Percentiles rank a stretch among this genome's conserved stretches.
These are phyloP conservation scores for Thereva nobilitata DNA, from an alignment of 2,888 invertebrate genomes.

Conservation along the genomic window DNA sequence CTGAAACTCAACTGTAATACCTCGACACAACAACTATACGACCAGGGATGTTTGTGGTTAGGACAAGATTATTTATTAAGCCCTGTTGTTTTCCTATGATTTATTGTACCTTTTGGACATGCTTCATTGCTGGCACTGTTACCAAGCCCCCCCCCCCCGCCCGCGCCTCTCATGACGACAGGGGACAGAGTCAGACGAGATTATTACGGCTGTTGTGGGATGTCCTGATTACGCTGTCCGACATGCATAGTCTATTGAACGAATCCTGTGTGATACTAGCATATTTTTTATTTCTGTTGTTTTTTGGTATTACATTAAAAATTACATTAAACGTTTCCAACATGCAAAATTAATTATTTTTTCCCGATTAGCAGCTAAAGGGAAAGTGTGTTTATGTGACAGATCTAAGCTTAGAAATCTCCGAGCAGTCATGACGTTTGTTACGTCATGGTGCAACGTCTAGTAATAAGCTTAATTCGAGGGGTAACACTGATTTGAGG, in stretches of 20 bases:
- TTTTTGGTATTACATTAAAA: too few species aligned
- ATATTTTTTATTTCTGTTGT: too few species aligned
- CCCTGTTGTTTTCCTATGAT: slow-evolving; percentile 31
- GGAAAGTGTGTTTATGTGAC: too few species aligned
- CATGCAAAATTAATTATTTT: too few species aligned
- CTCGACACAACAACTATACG: slow-evolving; percentile 16
- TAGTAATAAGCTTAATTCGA: too few species aligned
- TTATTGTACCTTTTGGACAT: slow-evolving; percentile 35
- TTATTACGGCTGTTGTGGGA: slow-evolving; percentile 35
- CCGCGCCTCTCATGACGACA: slow-evolving; percentile 13
- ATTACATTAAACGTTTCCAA: too few species aligned
- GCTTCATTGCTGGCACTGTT: slow-evolving; percentile 32
- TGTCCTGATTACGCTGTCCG: slow-evolving; percentile 29
- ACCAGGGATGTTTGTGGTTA: slow-evolving; percentile 27
- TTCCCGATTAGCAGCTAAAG: too few species aligned
- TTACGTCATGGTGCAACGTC: too few species aligned
- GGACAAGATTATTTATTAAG: slow-evolving; percentile 36
- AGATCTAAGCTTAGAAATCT: too few species aligned
- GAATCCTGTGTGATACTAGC: too few species aligned
- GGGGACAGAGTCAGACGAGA: slow-evolving; percentile 25
- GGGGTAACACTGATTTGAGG: too few species aligned
- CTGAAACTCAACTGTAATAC: slow-evolving; percentile 26
- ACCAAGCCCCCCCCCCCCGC: background rate
- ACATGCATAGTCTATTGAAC: background rate
- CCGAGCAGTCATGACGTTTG: too few species aligned